These are phyloP conservation scores for Gavia stellata DNA, from an alignment of 2,113 vertebrate species.

Conservation along the genomic window DNA sequence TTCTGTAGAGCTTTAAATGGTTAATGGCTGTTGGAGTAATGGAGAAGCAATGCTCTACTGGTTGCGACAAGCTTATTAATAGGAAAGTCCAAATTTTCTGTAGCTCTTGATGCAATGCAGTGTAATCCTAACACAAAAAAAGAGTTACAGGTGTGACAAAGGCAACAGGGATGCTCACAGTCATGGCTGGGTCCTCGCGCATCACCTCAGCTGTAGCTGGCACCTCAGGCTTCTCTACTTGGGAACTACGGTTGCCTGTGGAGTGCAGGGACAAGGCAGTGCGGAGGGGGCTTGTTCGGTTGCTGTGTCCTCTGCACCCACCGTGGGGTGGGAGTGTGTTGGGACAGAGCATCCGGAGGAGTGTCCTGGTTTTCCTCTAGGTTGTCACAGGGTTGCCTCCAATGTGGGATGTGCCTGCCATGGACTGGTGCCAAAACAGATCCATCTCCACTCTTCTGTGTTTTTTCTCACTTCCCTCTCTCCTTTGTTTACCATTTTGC, in stretches of 20 bases:
- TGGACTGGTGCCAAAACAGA: neutral
- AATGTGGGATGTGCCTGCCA: fast-evolving
- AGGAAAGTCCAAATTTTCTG: neutral
- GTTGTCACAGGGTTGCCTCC: fast-evolving
- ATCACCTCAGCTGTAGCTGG: fast-evolving
- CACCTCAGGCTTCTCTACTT: fast-evolving
- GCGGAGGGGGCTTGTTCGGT: fast-evolving
- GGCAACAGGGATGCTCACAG: neutral
- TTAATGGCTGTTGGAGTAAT: neutral
- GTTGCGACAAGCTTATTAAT: neutral
- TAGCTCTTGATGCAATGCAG: neutral
- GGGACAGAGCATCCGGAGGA: neutral
- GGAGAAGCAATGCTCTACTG: neutral
- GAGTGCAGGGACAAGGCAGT: fast-evolving
- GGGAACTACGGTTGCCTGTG: neutral
- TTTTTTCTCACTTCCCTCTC: neutral
- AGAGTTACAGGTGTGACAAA: neutral
- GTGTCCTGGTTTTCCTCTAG: neutral
- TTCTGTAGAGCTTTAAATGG: neutral
- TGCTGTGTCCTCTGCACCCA: fast-evolving
- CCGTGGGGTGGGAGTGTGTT: fast-evolving
- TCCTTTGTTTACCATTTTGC: neutral
- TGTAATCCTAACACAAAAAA: too few species aligned
- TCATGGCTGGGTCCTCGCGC: neutral
- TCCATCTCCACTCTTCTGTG: neutral